A percentile compares a stretch with the other conserved stretches of the same genome.
Evolutionary conservation across 2,113 vertebrate genomes (phyloP).

Genomic region (Myodes glareolus): DNA sequence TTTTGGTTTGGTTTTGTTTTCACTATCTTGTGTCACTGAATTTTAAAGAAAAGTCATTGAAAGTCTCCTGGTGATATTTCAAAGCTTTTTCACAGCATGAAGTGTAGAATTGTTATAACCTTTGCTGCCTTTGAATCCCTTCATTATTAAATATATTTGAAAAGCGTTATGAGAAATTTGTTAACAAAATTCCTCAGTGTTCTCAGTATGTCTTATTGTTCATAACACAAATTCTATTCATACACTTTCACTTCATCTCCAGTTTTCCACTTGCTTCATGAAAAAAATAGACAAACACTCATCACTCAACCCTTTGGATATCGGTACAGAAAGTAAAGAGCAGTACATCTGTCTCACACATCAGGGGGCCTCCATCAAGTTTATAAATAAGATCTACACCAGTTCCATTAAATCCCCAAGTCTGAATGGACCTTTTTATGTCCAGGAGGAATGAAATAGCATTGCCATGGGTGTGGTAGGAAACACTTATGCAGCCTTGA

Average conservation of each 20-base stretch:
- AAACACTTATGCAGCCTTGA: neutral
- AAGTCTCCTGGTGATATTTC: neutral
- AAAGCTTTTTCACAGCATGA: neutral
- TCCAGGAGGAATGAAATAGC: conserved; percentile 9
- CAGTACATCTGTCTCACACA: conserved; percentile 13
- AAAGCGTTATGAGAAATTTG: neutral
- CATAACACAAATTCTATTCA: neutral
- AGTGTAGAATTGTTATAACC: neutral
- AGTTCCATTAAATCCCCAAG: conserved; percentile 31
- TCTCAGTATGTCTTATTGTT: neutral
- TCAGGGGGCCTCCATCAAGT: conserved; percentile 10
- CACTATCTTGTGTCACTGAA: neutral
- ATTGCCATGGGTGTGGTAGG: conserved; percentile 51
- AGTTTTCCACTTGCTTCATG: neutral
- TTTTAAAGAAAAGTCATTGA: neutral
- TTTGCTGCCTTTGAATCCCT: neutral
- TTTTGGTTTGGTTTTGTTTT: neutral
- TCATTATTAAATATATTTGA: neutral
- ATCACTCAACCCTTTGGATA: neutral
- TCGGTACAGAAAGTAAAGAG: neutral
- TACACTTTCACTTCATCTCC: neutral
- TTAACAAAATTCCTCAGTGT: neutral
- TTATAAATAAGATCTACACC: conserved; percentile 55
- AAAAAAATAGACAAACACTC: neutral
- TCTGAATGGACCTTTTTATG: conserved; percentile 64